A percentile compares a stretch with the other conserved stretches of the same genome.
These are phyloP conservation scores for Diachrysia chrysitis DNA, from an alignment of 2,888 invertebrate species.

Conservation along the genomic window DNA sequence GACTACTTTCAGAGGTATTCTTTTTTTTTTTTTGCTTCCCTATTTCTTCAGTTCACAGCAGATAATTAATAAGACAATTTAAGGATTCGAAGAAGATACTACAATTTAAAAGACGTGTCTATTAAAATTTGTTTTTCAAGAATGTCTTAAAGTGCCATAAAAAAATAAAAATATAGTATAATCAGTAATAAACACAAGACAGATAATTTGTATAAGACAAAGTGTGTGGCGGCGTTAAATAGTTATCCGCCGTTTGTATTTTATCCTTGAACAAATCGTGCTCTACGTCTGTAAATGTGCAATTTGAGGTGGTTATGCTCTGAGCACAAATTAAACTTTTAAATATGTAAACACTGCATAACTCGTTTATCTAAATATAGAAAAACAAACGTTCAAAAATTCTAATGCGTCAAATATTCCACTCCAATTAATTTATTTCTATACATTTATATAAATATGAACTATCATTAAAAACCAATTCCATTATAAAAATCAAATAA, in stretches of 20 bases:
- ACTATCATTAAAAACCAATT: constrained; percentile 10
- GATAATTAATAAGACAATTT: no score
- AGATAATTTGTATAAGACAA: constrained; percentile 33
- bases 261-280: constrained; percentile 82
- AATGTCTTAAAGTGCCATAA: neutral
- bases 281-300: constrained; percentile 74
- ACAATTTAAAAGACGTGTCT: neutral
- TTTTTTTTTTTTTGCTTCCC: no score
- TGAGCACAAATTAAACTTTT: constrained; percentile 69
- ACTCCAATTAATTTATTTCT: neutral
- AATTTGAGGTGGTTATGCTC: constrained; percentile 75
- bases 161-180: constrained; percentile 11
- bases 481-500: constrained; percentile 35
- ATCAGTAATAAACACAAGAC: constrained; percentile 13
- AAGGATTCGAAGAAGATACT: neutral
- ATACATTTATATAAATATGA: neutral
- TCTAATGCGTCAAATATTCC: neutral
- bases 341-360: constrained; percentile 57
- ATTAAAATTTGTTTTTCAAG: neutral
- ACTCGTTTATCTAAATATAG: constrained; percentile 36
- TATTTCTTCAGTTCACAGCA: no score
- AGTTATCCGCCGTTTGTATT: constrained; percentile 58
- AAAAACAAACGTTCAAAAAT: constrained; percentile 8
- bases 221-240: constrained; percentile 42
- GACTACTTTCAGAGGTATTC: no score